These are phyloP conservation scores for Trichopria drosophilae DNA, from an alignment of 2,888 invertebrate genomes.

Conservation along the genomic window DNA sequence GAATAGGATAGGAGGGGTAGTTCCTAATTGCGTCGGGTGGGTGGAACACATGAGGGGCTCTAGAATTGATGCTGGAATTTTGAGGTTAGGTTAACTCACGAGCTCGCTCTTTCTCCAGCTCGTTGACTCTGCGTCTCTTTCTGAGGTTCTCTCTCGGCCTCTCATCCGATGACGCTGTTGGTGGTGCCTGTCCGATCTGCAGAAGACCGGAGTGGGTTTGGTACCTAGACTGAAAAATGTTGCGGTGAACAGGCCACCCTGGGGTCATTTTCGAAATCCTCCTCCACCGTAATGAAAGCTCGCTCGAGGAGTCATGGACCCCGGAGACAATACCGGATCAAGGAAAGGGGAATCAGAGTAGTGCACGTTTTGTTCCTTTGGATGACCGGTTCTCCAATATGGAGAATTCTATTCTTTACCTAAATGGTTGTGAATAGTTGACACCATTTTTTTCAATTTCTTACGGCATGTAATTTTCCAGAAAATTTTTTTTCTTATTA, in stretches of 20 bases:
- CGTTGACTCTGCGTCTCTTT: slow-evolving; percentile 14
- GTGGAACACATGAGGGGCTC: slow-evolving; percentile 50
- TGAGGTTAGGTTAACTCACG: slow-evolving; percentile 53
- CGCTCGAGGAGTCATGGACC: slow-evolving; percentile 22
- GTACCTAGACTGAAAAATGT: slow-evolving; percentile 54
- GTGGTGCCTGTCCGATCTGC: slow-evolving; percentile 41
- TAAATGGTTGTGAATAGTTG: not conserved
- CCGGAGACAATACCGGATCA: slow-evolving; percentile 4
- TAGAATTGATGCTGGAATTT: slow-evolving; percentile 57
- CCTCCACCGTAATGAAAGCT: slow-evolving; percentile 44
- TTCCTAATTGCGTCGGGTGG: slow-evolving; percentile 55
- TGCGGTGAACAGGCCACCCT: slow-evolving; percentile 50
- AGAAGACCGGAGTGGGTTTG: slow-evolving; percentile 44
- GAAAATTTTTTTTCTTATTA: slow-evolving; percentile 26
- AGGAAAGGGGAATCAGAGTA: not conserved
- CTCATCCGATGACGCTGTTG: slow-evolving; percentile 22
- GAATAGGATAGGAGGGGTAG: slow-evolving; percentile 52
- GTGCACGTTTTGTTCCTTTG: not conserved
- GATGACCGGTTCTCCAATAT: slow-evolving; percentile 15
- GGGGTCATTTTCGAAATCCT: slow-evolving; percentile 50
- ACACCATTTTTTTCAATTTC: slow-evolving; percentile 1
- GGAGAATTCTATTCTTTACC: not conserved
- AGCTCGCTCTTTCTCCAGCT: slow-evolving; percentile 34
- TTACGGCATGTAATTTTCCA: slow-evolving; percentile 2
- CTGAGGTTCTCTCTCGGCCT: slow-evolving; percentile 31